A percentile compares a stretch with the other conserved stretches of the same genome.
Evolutionary conservation across 2,797 vertebrate genomes (phyloP).

Genomic region (Spinibarbus caldwelli): DNA sequence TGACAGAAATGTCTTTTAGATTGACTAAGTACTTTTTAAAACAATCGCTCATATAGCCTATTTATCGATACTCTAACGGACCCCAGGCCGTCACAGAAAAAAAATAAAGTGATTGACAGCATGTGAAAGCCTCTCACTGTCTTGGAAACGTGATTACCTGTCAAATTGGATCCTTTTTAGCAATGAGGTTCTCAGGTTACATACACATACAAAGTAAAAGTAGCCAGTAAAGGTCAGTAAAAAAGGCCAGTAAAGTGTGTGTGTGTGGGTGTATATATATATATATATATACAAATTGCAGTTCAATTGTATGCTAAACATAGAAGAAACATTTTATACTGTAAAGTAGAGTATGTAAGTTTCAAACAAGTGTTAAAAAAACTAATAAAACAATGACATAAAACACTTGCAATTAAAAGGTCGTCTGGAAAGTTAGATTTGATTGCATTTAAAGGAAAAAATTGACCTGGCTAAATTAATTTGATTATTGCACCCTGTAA

Average conservation of each 20-base stretch:
- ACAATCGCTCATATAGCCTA: background rate
- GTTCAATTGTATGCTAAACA: background rate
- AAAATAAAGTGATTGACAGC: constrained; percentile 17
- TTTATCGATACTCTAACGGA: background rate
- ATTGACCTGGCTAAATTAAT: background rate
- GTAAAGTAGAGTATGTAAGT: background rate
- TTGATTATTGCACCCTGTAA: background rate
- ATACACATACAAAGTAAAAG: constrained; percentile 3
- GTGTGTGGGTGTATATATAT: too few species aligned
- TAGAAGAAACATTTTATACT: background rate
- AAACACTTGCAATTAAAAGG: background rate
- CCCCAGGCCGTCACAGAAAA: background rate
- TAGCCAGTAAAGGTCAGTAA: background rate
- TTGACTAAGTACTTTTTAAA: background rate
- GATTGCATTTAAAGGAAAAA: background rate
- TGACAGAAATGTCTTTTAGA: background rate
- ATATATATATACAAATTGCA: too few species aligned
- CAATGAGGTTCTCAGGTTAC: too few species aligned
- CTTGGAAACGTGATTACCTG: background rate
- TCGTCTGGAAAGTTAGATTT: background rate
- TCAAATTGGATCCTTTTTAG: background rate
- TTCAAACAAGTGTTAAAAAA: background rate
- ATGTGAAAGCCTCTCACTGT: background rate
- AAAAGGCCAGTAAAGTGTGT: background rate
- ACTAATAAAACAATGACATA: background rate